Base-by-base conservation (phyloP, 2,888 invertebrate species). In the Drosophila koepferae region DNA sequence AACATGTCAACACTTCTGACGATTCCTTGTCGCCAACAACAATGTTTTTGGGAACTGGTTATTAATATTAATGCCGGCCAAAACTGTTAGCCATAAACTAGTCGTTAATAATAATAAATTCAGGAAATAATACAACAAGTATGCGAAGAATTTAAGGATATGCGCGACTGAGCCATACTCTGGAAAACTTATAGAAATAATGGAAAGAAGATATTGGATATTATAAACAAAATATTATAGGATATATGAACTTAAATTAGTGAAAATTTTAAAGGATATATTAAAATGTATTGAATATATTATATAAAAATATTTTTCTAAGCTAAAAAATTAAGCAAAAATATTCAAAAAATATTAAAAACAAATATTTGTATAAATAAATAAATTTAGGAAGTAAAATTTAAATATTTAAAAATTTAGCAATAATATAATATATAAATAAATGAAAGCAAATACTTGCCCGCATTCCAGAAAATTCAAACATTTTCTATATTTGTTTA, bases 21-120 rank as follows among this genome's bases (percentile, higher is more conserved):
- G 66, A 70, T 73, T 73, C 62, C 67, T 61, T 58, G 67, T 64
- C 77, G 72, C 65, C 82, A 77, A 64, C 81, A 74, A 89, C 90
- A 89, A 84, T 67, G 89, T 84, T 71, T 72, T 71, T 72, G 34
- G 64, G 64, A 68, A 66, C 79, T 67, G 76, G 75, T 87, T 91
- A 91, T 91, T 91, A 89, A 90, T 90, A 90, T 90, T 90, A 90
- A 90, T 80, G 84, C 67, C 20, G 20, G 18, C 44, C 23, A 61
- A 68, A 68, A 53, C 66, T 59, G 74, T 73, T 69, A 67, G 71
- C 74, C 63, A 59, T 80, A 77, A 72, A 67, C 72, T 61, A 68
- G 48, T 73, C 71, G 66, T 77, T 69, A 77, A 67, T 73, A 64
- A 56, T 63, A 69, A 74, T 85, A 86, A 55, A 67, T 66, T 49